These are phyloP conservation scores for Calonectris borealis DNA, from an alignment of 2,113 vertebrate species.

Conservation along the genomic window DNA sequence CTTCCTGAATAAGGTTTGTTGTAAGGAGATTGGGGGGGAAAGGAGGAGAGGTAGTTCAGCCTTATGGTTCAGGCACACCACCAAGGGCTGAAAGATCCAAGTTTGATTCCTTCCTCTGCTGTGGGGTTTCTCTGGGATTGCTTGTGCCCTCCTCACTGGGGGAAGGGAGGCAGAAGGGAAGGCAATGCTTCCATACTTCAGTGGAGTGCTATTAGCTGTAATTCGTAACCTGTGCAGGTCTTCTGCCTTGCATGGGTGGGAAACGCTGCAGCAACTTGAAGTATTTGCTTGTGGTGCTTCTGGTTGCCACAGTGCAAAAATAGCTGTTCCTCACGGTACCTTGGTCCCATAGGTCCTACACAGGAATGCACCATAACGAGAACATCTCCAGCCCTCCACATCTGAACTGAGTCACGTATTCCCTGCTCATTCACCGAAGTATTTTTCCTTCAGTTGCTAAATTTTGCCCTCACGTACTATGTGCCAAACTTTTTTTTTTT, in stretches of 20 bases:
- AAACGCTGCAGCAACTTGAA: neutral
- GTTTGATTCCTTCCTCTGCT: neutral
- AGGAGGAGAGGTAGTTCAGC: neutral
- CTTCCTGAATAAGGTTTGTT: neutral
- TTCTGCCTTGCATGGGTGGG: neutral
- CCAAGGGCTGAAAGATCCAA: neutral
- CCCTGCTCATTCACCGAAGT: neutral
- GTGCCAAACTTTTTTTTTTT: neutral
- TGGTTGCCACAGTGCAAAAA: neutral
- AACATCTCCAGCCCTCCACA: neutral
- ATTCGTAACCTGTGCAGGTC: neutral
- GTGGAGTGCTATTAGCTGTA: rapidly evolving
- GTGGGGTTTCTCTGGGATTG: neutral
- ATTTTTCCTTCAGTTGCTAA: neutral
- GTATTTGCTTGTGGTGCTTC: neutral
- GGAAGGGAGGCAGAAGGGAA: neutral
- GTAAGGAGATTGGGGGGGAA: rapidly evolving
- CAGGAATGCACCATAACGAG: neutral
- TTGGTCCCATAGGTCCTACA: neutral
- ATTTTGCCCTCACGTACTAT: neutral
- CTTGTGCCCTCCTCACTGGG: neutral
- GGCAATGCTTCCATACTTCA: neutral
- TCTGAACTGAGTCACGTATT: neutral
- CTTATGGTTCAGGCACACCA: neutral
- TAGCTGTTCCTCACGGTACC: neutral